Evolutionary conservation across 2,888 invertebrate species (phyloP), one percentile per base, ranked within the genome.

Genomic region (Spodoptera picta): DNA sequence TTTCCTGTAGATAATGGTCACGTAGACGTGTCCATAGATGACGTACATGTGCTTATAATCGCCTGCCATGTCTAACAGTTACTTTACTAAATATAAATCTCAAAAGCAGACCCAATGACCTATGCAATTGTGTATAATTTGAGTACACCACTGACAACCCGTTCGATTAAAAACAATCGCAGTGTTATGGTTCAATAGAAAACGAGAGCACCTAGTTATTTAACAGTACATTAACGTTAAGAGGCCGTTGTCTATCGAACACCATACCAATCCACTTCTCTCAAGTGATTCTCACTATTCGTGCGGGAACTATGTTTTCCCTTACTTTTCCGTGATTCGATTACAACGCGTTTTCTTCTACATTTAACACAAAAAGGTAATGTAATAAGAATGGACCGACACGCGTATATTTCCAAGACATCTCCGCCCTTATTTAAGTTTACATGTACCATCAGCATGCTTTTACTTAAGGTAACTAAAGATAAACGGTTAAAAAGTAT

Each of bases 401-500:
- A 43, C 53, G 42, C 52, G 46, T 59, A n/a, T 52, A 47, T 24
- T 49, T 27, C 9, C 5, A 54, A 60, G 52, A 61, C 10, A 44
- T 68, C 57, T 46, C 48, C 31, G 11, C 14, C 47, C 7, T 48
- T 58, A 75, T 75, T 51, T n/a, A 48, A 19, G 49, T 64, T 63
- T 57, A 64, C 27, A 44, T 43, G 24, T 41, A 27, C 45, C 12
- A 45, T 14, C 10, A 61, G 64, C 75, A 78, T 75, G 78, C 64
- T 70, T 73, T 78, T 73, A 80, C 75, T 77, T 71, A 76, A 67
- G 71, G 76, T 79, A 78, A 76, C 73, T 81, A 80, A 36, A 81
- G 83, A 83, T 82, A 82, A 80, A 80, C 83, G 82, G 86, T 86
- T 90, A 85, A 89, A 88, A 90, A 90, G 92, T 93, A 93, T 93